phyloP scores from a whole-genome alignment of 2,113 vertebrate genomes.

The Jaculus jaculus region DNA sequence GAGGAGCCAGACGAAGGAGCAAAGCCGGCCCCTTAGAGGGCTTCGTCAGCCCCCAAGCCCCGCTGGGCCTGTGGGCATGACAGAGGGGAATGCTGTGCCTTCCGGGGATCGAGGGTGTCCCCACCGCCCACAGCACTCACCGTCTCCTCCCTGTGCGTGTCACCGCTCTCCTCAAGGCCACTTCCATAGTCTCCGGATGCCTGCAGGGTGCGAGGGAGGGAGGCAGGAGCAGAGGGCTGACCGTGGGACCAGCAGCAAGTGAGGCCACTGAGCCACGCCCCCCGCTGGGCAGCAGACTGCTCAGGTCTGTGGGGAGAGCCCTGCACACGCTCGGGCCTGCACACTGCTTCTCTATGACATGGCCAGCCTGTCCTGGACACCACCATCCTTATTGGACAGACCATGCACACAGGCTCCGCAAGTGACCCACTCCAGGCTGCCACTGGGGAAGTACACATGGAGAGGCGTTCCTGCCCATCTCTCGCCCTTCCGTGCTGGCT shows the following conservation, averaged over 20 bases:
- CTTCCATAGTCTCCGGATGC: slow-evolving; percentile 39
- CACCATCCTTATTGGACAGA: neutral
- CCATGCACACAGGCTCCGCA: no score
- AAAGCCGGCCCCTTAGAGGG: neutral
- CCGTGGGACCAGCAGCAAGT: neutral
- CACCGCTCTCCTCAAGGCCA: neutral
- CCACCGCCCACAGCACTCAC: neutral
- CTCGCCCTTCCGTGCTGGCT: neutral
- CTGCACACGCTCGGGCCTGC: neutral
- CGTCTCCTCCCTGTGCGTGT: neutral
- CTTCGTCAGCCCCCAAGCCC: neutral
- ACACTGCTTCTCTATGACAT: neutral
- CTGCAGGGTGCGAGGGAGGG: neutral
- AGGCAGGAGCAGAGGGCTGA: neutral
- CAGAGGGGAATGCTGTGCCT: no score
- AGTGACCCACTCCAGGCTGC: neutral
- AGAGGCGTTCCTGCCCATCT: neutral
- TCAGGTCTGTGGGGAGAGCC: neutral
- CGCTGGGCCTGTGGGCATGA: no score
- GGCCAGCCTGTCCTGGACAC: no score
- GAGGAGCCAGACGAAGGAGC: neutral
- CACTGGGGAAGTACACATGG: neutral
- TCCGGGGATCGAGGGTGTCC: no score
- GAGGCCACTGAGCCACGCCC: neutral
- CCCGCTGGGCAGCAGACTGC: neutral